These are phyloP conservation scores for Zoanthus solanderi DNA, from an alignment of 92 coral and sea anemone species.

Conservation along the genomic window DNA sequence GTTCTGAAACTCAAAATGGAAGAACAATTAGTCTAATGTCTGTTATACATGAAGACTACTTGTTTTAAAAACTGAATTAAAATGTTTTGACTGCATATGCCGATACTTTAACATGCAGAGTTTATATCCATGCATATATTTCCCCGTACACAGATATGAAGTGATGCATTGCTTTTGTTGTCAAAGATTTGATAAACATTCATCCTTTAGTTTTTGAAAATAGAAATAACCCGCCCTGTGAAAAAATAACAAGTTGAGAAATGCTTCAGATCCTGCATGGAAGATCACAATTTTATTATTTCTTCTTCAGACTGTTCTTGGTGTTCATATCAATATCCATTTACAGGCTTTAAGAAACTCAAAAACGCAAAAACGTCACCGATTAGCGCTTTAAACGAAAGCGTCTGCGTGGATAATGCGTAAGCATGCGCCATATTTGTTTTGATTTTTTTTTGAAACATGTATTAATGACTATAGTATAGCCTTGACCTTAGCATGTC, in stretches of 20 bases:
- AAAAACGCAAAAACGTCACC: not conserved
- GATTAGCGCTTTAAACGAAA: not conserved
- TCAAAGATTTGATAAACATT: not conserved
- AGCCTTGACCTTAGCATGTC: not conserved
- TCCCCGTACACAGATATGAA: not conserved
- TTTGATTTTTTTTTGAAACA: not conserved
- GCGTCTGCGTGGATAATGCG: not conserved
- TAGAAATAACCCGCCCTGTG: not conserved
- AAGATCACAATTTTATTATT: not conserved
- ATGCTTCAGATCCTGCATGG: not conserved
- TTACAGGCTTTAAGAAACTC: not conserved
- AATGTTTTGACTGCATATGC: not conserved
- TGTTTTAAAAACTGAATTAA: too few species aligned
- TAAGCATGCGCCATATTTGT: not conserved
- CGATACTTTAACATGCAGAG: too few species aligned
- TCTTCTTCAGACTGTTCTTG: too few species aligned
- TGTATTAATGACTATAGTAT: not conserved
- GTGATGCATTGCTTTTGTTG: not conserved
- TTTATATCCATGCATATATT: not conserved
- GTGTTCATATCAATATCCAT: not conserved
- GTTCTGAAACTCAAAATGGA: not conserved
- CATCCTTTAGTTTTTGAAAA: not conserved
- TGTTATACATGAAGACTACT: too few species aligned
- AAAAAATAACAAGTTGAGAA: not conserved
- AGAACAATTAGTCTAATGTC: not conserved